phyloP scores from a whole-genome alignment of 2,113 vertebrate species.

The Gambusia holbrooki region DNA sequence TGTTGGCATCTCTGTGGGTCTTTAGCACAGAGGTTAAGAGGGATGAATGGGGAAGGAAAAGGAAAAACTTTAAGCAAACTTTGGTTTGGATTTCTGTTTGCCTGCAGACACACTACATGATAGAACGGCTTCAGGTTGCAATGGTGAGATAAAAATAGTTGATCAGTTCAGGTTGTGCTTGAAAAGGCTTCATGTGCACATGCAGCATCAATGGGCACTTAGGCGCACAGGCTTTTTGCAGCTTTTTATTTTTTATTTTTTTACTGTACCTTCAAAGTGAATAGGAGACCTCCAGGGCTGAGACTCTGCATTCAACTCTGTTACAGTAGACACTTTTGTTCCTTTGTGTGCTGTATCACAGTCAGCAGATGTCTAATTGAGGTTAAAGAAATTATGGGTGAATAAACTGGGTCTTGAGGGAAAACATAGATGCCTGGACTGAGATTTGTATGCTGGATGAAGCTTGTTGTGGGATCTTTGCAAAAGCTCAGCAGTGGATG shows the following conservation, averaged over 20 bases:
- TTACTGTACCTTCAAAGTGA: constrained; percentile 34
- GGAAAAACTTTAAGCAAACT: constrained; percentile 24
- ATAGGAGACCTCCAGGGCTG: constrained; percentile 40
- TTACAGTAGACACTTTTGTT: constrained; percentile 41
- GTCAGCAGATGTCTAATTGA: constrained; percentile 73
- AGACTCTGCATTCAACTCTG: constrained; percentile 35
- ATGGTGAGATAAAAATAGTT: constrained; percentile 27
- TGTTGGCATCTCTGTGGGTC: not conserved
- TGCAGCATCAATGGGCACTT: constrained; percentile 1
- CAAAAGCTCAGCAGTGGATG: constrained; percentile 46
- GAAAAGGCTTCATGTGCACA: constrained; percentile 21
- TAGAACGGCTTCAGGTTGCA: constrained; percentile 8
- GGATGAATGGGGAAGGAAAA: constrained; percentile 18
- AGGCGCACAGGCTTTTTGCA: constrained; percentile 8
- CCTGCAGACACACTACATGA: constrained; percentile 17
- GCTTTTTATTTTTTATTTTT: constrained; percentile 38
- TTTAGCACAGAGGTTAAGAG: constrained; percentile 21
- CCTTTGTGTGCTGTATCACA: constrained; percentile 56
- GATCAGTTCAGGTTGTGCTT: constrained; percentile 24
- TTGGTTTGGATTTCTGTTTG: constrained; percentile 26
- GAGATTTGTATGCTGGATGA: constrained; percentile 48
- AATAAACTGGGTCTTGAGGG: constrained; percentile 69
- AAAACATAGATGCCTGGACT: constrained; percentile 51
- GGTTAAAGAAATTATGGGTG: constrained; percentile 71
- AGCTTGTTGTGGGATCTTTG: constrained; percentile 37